phyloP scores from a whole-genome alignment of 2,113 vertebrate genomes.

The Manacus vitellinus region DNA sequence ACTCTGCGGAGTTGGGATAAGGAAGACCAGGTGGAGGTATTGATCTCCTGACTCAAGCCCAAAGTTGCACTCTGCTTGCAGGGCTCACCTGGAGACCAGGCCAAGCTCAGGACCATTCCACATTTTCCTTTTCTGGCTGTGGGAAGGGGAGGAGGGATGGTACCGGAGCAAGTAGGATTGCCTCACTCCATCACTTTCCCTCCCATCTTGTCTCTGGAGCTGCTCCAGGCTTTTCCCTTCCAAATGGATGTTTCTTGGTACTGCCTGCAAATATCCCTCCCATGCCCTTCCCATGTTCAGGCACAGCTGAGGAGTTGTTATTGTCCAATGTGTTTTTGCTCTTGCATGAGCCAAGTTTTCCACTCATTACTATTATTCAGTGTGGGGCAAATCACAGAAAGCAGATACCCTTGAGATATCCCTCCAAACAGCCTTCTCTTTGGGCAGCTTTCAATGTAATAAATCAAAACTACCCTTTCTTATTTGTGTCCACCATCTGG shows the following conservation, averaged over 20 bases:
- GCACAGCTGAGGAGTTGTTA: background rate
- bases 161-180: background rate
- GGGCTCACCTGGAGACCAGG: background rate
- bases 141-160: background rate
- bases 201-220: background rate
- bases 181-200: background rate
- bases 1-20: background rate
- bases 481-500: background rate
- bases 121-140: background rate
- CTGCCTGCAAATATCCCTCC: background rate
- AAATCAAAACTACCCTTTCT: background rate
- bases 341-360: background rate
- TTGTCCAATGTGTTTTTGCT: background rate
- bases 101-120: background rate
- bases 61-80: background rate
- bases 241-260: background rate
- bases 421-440: background rate
- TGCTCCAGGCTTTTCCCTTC: background rate
- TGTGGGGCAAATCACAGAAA: background rate
- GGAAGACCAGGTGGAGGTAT: background rate
- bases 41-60: background rate
- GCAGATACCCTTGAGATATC: background rate
- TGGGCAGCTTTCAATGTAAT: background rate
- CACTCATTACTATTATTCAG: background rate
- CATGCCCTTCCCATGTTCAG: background rate